phyloP scores from a whole-genome alignment of 2,888 invertebrate genomes.

The Aphidoletes aphidimyza region DNA sequence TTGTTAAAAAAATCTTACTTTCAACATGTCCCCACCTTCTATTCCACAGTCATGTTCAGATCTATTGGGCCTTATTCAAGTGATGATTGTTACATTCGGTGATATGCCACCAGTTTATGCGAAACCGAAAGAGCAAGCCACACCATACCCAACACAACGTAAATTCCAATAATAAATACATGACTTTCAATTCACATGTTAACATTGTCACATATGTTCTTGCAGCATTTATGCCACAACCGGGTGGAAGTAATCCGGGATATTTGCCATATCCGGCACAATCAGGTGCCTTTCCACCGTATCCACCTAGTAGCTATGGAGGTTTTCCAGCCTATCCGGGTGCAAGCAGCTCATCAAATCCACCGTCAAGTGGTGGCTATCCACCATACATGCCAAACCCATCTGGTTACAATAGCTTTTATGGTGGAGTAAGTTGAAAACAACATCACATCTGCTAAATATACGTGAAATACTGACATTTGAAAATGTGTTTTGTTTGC shows the following conservation, averaged over 20 bases:
- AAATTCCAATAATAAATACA: too few relatives aligned
- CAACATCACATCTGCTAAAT: too few relatives aligned
- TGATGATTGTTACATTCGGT: slow-evolving; percentile 92
- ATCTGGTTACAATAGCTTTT: slow-evolving; percentile 59
- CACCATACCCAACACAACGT: slow-evolving; percentile 71
- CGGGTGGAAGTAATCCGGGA: slow-evolving; percentile 59
- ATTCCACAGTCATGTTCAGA: slow-evolving; percentile 73
- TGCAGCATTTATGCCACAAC: slow-evolving; percentile 64
- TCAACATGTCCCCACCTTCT: too few relatives aligned
- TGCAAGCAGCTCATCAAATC: slow-evolving; percentile 60
- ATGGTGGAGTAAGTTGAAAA: slow-evolving; percentile 17
- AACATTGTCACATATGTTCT: too few relatives aligned
- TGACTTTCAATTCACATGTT: too few relatives aligned
- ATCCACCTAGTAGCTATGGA: slow-evolving; percentile 64
- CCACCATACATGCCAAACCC: slow-evolving; percentile 64
- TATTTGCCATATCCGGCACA: slow-evolving; percentile 70
- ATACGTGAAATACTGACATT: too few relatives aligned
- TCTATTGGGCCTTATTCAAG: slow-evolving; percentile 86
- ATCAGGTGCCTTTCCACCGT: slow-evolving; percentile 66
- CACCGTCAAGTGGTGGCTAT: slow-evolving; percentile 59
- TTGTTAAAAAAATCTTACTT: not conserved
- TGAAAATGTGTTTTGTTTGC: not conserved
- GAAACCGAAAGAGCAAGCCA: slow-evolving; percentile 71
- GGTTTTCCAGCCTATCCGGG: slow-evolving; percentile 65
- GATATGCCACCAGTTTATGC: slow-evolving; percentile 95